These are phyloP conservation scores for Xiphorhynchus erythropygius DNA, from an alignment of 2,797 vertebrate genomes.

Conservation along the genomic window DNA sequence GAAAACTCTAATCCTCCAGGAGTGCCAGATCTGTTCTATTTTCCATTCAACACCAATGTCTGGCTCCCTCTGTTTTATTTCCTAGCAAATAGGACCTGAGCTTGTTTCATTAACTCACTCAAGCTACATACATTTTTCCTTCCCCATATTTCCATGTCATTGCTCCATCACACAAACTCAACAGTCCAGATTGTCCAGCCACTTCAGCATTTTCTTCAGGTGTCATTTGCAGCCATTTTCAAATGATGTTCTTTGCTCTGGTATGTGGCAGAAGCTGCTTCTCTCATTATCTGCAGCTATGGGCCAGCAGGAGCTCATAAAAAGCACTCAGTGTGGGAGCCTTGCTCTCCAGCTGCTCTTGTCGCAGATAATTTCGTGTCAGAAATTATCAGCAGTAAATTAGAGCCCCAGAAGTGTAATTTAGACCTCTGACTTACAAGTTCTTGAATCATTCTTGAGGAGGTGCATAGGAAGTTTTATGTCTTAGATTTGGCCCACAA, in stretches of 20 bases:
- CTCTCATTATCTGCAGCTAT: background rate
- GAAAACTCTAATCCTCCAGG: background rate
- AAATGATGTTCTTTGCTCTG: background rate
- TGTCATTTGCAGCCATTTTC: background rate
- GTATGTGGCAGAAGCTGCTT: background rate
- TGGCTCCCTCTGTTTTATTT: background rate
- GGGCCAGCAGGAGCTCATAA: background rate
- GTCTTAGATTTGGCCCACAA: background rate
- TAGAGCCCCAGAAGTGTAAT: background rate
- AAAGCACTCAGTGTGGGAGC: background rate
- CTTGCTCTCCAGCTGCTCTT: background rate
- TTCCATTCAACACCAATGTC: background rate
- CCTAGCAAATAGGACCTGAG: background rate
- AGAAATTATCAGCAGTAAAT: background rate
- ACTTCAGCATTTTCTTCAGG: background rate
- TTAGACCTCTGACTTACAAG: background rate
- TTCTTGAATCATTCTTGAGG: background rate
- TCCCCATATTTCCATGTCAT: background rate
- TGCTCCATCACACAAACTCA: constrained; percentile 7
- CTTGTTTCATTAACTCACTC: background rate
- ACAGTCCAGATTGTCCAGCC: background rate
- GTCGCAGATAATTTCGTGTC: background rate
- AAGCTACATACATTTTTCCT: background rate
- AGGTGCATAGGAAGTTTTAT: background rate
- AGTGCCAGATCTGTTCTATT: background rate